phyloP scores from a whole-genome alignment of 2,888 invertebrate genomes.

The Noctuana brunneofusca region DNA sequence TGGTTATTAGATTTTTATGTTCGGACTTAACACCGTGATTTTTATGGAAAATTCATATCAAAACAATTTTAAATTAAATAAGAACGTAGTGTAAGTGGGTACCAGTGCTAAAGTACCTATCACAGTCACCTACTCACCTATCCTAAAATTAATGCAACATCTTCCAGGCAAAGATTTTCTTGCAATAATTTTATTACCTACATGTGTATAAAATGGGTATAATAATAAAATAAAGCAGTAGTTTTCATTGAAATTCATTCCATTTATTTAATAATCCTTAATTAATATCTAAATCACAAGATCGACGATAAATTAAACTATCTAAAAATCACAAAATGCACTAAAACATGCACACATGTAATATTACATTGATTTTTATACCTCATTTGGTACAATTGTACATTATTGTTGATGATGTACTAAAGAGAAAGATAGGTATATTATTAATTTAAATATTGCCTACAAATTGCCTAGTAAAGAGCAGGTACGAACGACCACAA shows the following conservation, averaged over 20 bases:
- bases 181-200: background rate
- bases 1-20: no score
- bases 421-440: slow-evolving; percentile 57
- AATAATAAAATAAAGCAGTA: slow-evolving; percentile 2
- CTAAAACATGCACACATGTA: slow-evolving; percentile 83
- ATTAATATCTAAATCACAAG: slow-evolving; percentile 80
- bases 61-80: no score
- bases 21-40: no score
- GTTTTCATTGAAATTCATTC: slow-evolving; percentile 54
- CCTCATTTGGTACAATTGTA: slow-evolving; percentile 74
- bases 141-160: no score
- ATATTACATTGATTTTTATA: slow-evolving; percentile 76
- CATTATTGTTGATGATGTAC: slow-evolving; percentile 62
- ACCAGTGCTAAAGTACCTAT: no score
- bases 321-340: slow-evolving; percentile 83
- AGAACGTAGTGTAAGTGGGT: no score
- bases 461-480: slow-evolving; percentile 59
- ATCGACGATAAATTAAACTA: slow-evolving; percentile 82
- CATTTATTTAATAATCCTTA: slow-evolving; percentile 61
- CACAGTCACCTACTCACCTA: no score
- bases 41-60: no score
- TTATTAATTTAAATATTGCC: slow-evolving; percentile 61
- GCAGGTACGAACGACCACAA: slow-evolving; percentile 39
- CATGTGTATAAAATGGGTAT: background rate
- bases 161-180: background rate